Evolutionary conservation across 92 coral and sea anemone species (phyloP).

Genomic region (Zoanthus sociatus): DNA sequence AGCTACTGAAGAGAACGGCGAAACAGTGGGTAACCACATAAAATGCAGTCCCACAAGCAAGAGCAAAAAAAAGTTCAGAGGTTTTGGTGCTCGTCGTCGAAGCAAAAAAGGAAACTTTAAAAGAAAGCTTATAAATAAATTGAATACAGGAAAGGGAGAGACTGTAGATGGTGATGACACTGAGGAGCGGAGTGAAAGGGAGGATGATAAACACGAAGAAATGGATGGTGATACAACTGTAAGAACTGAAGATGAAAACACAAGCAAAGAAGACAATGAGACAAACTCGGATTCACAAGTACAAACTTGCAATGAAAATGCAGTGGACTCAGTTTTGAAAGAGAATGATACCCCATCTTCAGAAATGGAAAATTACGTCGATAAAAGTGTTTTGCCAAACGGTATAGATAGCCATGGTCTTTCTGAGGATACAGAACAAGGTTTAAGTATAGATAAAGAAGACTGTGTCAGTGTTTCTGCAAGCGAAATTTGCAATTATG

Average conservation of each 20-base stretch:
- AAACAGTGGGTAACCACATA: conserved; percentile 15
- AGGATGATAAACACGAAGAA: conserved; percentile 13
- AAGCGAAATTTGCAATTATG: conserved; percentile 30
- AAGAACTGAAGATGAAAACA: conserved; percentile 13
- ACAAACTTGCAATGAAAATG: not conserved
- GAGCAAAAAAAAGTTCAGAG: conserved; percentile 13
- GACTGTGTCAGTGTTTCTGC: conserved; percentile 15
- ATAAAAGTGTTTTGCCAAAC: conserved; percentile 2
- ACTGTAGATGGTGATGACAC: conserved; percentile 30
- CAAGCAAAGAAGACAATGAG: conserved; percentile 16
- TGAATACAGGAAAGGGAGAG: conserved; percentile 23
- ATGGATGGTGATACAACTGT: not conserved
- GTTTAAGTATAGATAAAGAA: conserved; percentile 9
- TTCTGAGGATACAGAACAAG: conserved; percentile 29
- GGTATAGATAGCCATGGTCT: conserved; percentile 7
- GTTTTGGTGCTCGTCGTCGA: conserved; percentile 23
- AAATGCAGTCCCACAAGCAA: conserved; percentile 18
- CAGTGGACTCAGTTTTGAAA: not conserved
- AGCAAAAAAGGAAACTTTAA: conserved; percentile 26
- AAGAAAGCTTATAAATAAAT: conserved; percentile 28
- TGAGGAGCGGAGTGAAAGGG: conserved; percentile 28
- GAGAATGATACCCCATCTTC: not conserved
- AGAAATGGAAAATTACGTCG: not conserved
- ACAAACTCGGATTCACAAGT: not conserved
- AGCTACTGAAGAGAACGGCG: conserved; percentile 38